A percentile compares a stretch with the other conserved stretches of the same genome.
These are phyloP conservation scores for Gobius niger DNA, from an alignment of 2,113 vertebrate genomes.

Conservation along the genomic window DNA sequence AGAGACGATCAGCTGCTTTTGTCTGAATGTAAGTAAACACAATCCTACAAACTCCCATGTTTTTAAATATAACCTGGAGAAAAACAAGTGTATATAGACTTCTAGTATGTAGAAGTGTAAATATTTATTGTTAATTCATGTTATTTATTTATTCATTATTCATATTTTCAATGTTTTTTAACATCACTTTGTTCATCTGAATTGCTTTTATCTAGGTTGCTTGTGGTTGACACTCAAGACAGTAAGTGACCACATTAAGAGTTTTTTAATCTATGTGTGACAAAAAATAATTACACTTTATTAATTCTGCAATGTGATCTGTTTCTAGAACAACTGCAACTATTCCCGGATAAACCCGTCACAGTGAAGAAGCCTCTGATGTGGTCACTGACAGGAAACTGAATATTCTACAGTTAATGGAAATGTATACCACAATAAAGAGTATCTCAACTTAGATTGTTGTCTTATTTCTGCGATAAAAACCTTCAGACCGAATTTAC, in stretches of 20 bases:
- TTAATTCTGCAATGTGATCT: not conserved
- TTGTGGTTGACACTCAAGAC: accelerated
- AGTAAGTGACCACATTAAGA: not conserved
- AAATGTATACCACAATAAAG: too few relatives aligned
- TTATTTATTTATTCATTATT: not conserved
- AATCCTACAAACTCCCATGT: too few relatives aligned
- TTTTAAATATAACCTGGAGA: too few relatives aligned
- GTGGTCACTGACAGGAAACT: not conserved
- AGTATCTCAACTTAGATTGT: too few relatives aligned
- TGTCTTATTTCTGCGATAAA: too few relatives aligned
- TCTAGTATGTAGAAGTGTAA: too few relatives aligned
- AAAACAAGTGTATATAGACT: too few relatives aligned
- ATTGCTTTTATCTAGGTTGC: not conserved
- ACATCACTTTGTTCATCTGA: not conserved
- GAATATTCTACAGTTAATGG: too few relatives aligned
- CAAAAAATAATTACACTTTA: not conserved
- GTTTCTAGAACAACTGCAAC: not conserved
- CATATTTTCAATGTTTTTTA: not conserved
- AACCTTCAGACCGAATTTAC: too few relatives aligned
- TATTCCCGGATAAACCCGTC: not conserved
- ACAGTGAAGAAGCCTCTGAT: not conserved
- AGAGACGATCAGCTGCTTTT: not conserved
- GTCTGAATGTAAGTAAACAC: not conserved
- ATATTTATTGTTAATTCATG: too few relatives aligned
- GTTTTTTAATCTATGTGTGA: not conserved